Percentiles rank a stretch among this genome's conserved stretches.
These are phyloP conservation scores for Drosophila histrio DNA, from an alignment of 2,888 invertebrate genomes.

Conservation along the genomic window DNA sequence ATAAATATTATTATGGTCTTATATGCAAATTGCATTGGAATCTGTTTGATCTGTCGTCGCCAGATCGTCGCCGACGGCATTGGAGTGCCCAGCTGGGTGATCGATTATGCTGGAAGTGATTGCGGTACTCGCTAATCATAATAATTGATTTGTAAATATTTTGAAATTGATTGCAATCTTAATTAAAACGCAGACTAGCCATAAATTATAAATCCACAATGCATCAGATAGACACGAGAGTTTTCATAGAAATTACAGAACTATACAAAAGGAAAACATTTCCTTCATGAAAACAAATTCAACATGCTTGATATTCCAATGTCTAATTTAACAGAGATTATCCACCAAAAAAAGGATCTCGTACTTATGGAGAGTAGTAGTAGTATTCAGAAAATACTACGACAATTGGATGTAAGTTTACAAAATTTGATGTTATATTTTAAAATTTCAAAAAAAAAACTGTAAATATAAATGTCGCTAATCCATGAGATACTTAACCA, in stretches of 20 bases:
- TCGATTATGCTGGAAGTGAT: slow-evolving; percentile 74
- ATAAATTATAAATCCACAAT: slow-evolving; percentile 42
- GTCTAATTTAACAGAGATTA: neutral
- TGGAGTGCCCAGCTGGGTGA: slow-evolving; percentile 65
- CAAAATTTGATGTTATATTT: neutral
- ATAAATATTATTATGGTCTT: slow-evolving; percentile 33
- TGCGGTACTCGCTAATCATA: slow-evolving; percentile 61
- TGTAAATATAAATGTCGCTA: slow-evolving; percentile 16
- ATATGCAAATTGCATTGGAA: slow-evolving; percentile 48
- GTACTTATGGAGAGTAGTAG: no score
- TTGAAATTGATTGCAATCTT: slow-evolving; percentile 62
- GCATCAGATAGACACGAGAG: slow-evolving; percentile 31
- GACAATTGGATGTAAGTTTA: neutral
- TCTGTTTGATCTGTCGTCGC: slow-evolving; percentile 41
- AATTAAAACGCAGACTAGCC: slow-evolving; percentile 56
- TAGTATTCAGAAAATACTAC: neutral
- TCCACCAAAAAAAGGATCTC: neutral
- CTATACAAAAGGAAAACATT: slow-evolving; percentile 28
- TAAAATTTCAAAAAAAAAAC: neutral
- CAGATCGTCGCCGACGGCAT: slow-evolving; percentile 42
- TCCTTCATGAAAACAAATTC: neutral
- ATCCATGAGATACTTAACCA: slow-evolving; percentile 15
- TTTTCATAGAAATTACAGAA: slow-evolving; percentile 13
- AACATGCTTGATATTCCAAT: slow-evolving; percentile 16
- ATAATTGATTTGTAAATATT: slow-evolving; percentile 79